Evolutionary conservation across 2,797 vertebrate genomes (phyloP).

Genomic region (Pangasius mekongensis): DNA sequence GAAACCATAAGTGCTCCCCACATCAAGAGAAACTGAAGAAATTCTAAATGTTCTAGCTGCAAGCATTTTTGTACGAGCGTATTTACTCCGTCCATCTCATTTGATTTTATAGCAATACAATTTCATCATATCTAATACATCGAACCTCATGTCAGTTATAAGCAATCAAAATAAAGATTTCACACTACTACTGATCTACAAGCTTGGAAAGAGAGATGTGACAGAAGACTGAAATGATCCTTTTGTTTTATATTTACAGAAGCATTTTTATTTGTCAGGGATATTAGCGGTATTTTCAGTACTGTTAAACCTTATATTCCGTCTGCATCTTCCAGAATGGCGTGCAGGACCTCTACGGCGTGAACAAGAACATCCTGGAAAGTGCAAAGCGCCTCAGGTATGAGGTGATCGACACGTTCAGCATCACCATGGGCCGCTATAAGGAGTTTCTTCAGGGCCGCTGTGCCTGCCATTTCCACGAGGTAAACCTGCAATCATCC

Average conservation of each 20-base stretch:
- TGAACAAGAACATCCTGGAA: constrained; percentile 83
- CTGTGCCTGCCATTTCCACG: constrained; percentile 94
- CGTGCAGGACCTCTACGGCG: constrained; percentile 81
- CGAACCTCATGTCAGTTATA: background rate
- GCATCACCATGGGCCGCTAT: constrained; percentile 91
- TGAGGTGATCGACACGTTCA: constrained; percentile 91
- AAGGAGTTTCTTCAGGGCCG: constrained; percentile 94
- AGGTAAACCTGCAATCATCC: constrained; percentile 75
- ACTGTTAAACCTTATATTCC: background rate
- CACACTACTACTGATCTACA: background rate
- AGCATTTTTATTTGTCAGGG: background rate
- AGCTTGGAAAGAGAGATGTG: background rate
- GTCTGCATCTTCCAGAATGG: constrained; percentile 72
- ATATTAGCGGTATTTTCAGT: background rate
- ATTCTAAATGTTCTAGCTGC: background rate
- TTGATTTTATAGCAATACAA: background rate
- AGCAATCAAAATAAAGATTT: background rate
- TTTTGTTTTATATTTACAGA: background rate
- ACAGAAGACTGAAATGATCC: background rate
- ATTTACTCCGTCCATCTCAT: background rate
- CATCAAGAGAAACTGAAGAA: background rate
- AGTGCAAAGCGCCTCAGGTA: constrained; percentile 84
- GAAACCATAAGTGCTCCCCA: background rate
- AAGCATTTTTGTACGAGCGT: background rate
- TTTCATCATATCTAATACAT: background rate